These are phyloP conservation scores for Odontamblyopus rebecca DNA, from an alignment of 2,797 vertebrate species.

Conservation along the genomic window DNA sequence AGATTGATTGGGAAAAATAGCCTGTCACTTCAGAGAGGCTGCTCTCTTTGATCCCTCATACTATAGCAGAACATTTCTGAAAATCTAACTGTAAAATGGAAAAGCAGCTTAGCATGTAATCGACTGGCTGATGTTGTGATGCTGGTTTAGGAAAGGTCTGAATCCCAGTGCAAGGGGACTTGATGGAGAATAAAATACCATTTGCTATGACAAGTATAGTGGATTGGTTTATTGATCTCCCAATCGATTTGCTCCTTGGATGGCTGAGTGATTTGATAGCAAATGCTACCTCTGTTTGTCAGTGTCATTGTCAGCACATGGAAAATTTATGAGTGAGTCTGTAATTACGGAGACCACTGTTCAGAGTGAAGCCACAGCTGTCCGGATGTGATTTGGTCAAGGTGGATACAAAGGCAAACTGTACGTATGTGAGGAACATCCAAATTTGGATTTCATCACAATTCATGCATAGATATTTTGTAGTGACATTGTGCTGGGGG, in stretches of 20 bases:
- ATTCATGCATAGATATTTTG: conserved; percentile 15
- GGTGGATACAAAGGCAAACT: conserved; percentile 34
- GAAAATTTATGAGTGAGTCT: conserved; percentile 50
- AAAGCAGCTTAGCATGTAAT: conserved; percentile 3
- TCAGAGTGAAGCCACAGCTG: conserved; percentile 58
- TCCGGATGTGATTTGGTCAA: conserved; percentile 37
- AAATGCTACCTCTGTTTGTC: conserved; percentile 24
- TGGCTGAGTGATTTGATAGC: conserved; percentile 14
- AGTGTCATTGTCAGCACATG: conserved; percentile 27
- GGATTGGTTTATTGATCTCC: conserved; percentile 20
- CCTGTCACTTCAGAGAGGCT: conserved; percentile 4
- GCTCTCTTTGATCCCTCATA: background rate
- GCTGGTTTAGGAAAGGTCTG: conserved; percentile 2
- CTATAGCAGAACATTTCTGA: background rate
- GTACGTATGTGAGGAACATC: conserved; percentile 14
- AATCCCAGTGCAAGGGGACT: background rate
- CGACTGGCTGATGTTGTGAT: conserved; percentile 3
- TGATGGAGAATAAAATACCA: conserved; percentile 4
- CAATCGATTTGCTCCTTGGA: conserved; percentile 6
- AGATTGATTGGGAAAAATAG: conserved; percentile 25
- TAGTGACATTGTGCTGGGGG: too few relatives aligned
- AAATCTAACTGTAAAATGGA: conserved; percentile 8
- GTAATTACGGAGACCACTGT: conserved; percentile 52
- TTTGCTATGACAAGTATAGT: conserved; percentile 22
- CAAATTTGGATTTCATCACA: background rate